Evolutionary conservation across 2,888 invertebrate species (phyloP).

Genomic region (Athripsodes cinereus): DNA sequence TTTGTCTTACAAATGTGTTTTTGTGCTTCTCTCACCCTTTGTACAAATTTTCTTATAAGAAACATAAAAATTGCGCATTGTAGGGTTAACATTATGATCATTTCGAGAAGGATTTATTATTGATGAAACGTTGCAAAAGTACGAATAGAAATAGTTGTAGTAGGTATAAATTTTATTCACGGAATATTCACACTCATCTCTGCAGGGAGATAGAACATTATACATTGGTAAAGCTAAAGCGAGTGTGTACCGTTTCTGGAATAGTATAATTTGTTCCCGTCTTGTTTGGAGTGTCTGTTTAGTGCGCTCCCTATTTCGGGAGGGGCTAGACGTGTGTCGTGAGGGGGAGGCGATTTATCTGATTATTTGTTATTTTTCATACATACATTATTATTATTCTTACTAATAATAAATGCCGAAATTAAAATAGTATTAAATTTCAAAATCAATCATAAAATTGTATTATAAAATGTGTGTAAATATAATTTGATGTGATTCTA

Average conservation of each 20-base stretch:
- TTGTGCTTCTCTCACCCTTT: too few species aligned
- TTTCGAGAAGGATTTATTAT: too few species aligned
- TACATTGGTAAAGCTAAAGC: background rate
- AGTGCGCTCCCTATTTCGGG: slow-evolving; percentile 22
- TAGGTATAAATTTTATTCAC: too few species aligned
- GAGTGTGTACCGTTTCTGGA: slow-evolving; percentile 2
- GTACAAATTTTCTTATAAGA: too few species aligned
- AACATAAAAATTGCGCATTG: too few species aligned
- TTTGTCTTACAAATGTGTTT: too few species aligned
- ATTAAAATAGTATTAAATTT: background rate
- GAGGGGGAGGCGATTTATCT: background rate
- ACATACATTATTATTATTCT: too few species aligned
- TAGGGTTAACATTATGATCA: too few species aligned
- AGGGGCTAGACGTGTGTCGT: slow-evolving; percentile 17
- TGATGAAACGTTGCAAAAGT: too few species aligned
- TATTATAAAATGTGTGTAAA: background rate
- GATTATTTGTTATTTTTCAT: background rate
- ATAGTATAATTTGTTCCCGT: background rate
- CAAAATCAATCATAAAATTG: background rate
- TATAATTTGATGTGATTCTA: background rate
- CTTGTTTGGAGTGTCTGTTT: background rate
- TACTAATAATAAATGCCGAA: background rate
- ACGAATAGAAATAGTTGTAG: too few species aligned
- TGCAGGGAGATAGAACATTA: background rate
- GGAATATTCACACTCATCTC: too few species aligned